Percentiles rank a stretch among this genome's conserved stretches.
Evolutionary conservation across 2,797 vertebrate genomes (phyloP).

Genomic region (Gallinago stenura): DNA sequence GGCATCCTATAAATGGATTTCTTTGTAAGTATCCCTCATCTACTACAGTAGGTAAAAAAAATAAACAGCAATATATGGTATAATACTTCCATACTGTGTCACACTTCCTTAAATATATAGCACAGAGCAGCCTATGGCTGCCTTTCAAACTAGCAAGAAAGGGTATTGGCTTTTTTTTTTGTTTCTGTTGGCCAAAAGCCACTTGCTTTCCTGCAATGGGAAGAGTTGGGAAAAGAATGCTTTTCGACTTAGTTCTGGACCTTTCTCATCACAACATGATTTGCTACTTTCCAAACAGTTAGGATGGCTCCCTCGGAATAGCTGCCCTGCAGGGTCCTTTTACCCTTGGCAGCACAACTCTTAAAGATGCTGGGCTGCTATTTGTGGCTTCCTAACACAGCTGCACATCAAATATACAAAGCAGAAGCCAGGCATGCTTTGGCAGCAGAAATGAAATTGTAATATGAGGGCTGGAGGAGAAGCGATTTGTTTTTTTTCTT

Average conservation of each 20-base stretch:
- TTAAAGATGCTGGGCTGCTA: background rate
- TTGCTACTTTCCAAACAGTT: background rate
- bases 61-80: background rate
- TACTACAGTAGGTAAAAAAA: background rate
- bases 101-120: background rate
- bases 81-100: background rate
- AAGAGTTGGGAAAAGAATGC: background rate
- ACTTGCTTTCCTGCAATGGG: background rate
- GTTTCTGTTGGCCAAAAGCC: background rate
- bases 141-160: background rate
- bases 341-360: constrained; percentile 26
- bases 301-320: background rate
- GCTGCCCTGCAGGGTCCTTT: constrained; percentile 2
- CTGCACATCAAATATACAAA: constrained; percentile 49
- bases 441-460: constrained; percentile 29
- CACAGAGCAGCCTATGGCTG: background rate
- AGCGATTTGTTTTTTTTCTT: background rate
- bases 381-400: constrained; percentile 48
- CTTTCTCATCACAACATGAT: background rate
- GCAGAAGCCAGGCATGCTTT: background rate
- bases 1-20: background rate
- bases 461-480: constrained; percentile 26
- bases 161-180: background rate
- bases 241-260: background rate
- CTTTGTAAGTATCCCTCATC: background rate